Conservation (phyloP, 1,140 invertebrate genomes). For the Mylabris phalerata region DNA sequence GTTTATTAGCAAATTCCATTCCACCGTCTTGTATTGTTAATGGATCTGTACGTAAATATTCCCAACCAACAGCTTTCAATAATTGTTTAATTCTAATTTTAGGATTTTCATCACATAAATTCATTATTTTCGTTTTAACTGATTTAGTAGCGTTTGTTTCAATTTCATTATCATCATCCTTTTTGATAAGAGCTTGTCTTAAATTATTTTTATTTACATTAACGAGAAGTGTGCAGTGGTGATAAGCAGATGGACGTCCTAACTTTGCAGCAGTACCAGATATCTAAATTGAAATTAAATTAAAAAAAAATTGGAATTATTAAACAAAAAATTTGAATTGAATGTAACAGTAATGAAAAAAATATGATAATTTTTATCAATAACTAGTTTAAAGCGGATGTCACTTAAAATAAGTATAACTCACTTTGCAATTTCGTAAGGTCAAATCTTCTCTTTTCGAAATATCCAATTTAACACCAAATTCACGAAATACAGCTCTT, state of each 20-base stretch:
- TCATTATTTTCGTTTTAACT: slow-evolving; percentile 69
- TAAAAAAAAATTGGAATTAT: no score
- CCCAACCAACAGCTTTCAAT: slow-evolving; percentile 68
- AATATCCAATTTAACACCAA: slow-evolving; percentile 66
- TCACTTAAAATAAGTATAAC: no score
- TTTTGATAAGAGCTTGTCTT: slow-evolving; percentile 50
- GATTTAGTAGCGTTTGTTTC: slow-evolving; percentile 78
- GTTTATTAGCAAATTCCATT: slow-evolving; percentile 55
- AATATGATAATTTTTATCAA: not conserved
- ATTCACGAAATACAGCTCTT: slow-evolving; percentile 69
- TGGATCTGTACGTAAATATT: slow-evolving; percentile 67
- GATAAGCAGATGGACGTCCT: slow-evolving; percentile 77
- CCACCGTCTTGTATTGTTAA: slow-evolving; percentile 61
- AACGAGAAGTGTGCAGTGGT: slow-evolving; percentile 89
- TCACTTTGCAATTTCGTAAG: slow-evolving; percentile 76
- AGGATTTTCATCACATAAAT: slow-evolving; percentile 66
- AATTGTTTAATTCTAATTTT: slow-evolving; percentile 61
- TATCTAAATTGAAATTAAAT: slow-evolving; percentile 47
- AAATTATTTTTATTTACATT: slow-evolving; percentile 71
- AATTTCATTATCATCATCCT: slow-evolving; percentile 43
- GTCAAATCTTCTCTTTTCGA: slow-evolving; percentile 78
- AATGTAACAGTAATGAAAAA: no score
- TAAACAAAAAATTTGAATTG: no score
- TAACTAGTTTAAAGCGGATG: not conserved
- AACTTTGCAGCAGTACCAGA: slow-evolving; percentile 91